Percentiles rank a stretch among this genome's conserved stretches.
Evolutionary conservation across 1,140 invertebrate genomes (phyloP).

Genomic region (Drosophila eugracilis): DNA sequence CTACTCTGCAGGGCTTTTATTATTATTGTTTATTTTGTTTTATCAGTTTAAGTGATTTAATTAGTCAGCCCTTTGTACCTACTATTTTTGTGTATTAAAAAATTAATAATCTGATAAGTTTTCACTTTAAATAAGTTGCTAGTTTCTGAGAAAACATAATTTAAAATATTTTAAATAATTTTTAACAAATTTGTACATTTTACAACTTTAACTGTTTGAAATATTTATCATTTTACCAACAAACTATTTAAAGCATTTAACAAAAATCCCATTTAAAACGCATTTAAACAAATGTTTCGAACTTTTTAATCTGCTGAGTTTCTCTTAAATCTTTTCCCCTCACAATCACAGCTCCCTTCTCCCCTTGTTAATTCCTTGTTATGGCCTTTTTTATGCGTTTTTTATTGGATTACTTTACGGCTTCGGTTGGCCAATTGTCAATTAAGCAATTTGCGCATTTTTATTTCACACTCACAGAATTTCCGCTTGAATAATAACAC

Average conservation of each 20-base stretch:
- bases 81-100: too few species aligned
- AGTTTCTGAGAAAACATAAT: too few species aligned
- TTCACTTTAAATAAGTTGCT: too few species aligned
- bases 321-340: neutral
- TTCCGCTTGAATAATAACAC: constrained; percentile 9
- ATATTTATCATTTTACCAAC: too few species aligned
- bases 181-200: too few species aligned
- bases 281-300: neutral
- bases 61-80: too few species aligned
- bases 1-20: neutral
- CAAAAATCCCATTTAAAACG: neutral
- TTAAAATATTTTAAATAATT: too few species aligned
- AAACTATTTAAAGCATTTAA: neutral
- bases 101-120: too few species aligned
- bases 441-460: constrained; percentile 43
- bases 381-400: constrained; percentile 16
- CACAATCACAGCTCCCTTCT: too few species aligned
- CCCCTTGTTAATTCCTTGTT: neutral
- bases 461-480: constrained; percentile 28
- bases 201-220: too few species aligned
- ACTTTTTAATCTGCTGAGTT: neutral
- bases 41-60: neutral
- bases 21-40: neutral
- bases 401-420: constrained; percentile 22
- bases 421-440: constrained; percentile 23